Evolutionary conservation across 2,113 vertebrate species (phyloP).

Genomic region (Passer domesticus): DNA sequence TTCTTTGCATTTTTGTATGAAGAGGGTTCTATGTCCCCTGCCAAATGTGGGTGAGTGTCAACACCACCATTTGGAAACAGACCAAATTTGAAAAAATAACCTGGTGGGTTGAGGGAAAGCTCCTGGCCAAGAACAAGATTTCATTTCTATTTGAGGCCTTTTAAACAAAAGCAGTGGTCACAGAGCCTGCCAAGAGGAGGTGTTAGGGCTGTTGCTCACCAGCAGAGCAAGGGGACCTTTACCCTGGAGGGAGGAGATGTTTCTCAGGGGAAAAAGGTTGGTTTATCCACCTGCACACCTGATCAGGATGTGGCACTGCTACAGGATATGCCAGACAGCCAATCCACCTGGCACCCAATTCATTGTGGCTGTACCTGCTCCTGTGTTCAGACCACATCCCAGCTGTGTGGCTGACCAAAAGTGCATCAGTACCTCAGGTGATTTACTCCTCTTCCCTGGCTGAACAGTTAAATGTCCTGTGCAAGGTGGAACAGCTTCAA

Average conservation of each 20-base stretch:
- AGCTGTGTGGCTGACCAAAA: neutral
- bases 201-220: neutral
- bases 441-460: neutral
- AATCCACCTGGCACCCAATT: neutral
- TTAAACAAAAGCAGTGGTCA: neutral
- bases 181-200: neutral
- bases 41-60: neutral
- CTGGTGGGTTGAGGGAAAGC: neutral
- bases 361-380: neutral
- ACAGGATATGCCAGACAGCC: rapidly evolving
- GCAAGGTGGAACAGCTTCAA: neutral
- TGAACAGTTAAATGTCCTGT: neutral
- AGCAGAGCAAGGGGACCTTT: neutral
- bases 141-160: neutral
- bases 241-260: neutral
- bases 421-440: no score
- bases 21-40: neutral
- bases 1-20: neutral
- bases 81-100: neutral
- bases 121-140: neutral
- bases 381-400: neutral
- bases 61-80: neutral
- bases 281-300: neutral
- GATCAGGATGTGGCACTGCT: rapidly evolving
- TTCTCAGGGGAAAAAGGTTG: neutral